Evolutionary conservation across 1,140 invertebrate genomes (phyloP).

Genomic region (Whitmania pigra): DNA sequence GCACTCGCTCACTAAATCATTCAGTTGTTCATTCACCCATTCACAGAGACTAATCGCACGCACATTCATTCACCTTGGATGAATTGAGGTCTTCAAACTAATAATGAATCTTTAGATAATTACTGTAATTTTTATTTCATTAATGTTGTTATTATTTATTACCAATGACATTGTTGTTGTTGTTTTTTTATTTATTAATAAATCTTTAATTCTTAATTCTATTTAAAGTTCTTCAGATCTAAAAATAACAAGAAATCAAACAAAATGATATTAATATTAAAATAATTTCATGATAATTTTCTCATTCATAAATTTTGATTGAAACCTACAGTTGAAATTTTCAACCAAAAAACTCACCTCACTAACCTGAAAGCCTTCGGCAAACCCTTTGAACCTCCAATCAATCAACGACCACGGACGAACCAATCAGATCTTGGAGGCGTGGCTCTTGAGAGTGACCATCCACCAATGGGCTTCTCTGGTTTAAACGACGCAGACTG

Average conservation of each 20-base stretch:
- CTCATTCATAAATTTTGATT: too few relatives aligned
- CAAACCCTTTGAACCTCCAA: neutral
- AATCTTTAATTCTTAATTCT: constrained; percentile 15
- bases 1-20: too few relatives aligned
- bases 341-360: too few relatives aligned
- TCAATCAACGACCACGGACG: neutral
- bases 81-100: constrained; percentile 24
- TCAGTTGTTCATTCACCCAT: too few relatives aligned
- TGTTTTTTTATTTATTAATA: neutral
- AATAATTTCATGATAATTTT: too few relatives aligned
- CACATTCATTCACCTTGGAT: constrained; percentile 8
- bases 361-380: constrained; percentile 22
- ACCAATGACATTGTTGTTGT: neutral
- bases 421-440: constrained; percentile 20
- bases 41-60: too few relatives aligned
- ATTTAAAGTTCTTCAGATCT: constrained; percentile 8
- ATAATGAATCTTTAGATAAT: constrained; percentile 32
- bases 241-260: too few relatives aligned
- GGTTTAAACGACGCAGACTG: too few relatives aligned
- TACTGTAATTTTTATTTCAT: constrained; percentile 26
- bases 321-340: too few relatives aligned
- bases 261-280: too few relatives aligned
- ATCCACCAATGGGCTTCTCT: too few relatives aligned
- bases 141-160: constrained; percentile 23
- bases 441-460: too few relatives aligned